phyloP scores from a whole-genome alignment of 1,140 invertebrate species.

The Formica selysi region DNA sequence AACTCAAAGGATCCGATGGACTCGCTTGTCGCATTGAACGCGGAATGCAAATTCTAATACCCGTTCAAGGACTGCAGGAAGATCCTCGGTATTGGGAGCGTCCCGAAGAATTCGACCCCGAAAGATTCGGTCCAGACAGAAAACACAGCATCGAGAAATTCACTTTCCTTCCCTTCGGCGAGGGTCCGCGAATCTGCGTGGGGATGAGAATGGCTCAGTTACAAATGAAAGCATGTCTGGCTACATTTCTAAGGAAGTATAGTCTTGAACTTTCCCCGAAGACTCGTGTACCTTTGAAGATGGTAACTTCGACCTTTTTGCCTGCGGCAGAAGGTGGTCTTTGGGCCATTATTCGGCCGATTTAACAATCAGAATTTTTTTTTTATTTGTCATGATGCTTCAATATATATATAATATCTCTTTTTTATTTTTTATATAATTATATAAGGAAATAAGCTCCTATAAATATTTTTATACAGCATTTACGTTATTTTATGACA shows the following conservation, averaged over 20 bases:
- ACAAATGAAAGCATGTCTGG: conserved; percentile 67
- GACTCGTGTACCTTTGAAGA: background rate
- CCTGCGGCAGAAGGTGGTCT: background rate
- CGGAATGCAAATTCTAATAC: conserved; percentile 79
- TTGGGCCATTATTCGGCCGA: conserved; percentile 1
- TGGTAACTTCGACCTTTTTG: background rate
- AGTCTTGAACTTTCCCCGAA: conserved; percentile 30
- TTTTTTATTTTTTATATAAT: background rate
- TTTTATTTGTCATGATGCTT: background rate
- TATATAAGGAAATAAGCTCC: background rate
- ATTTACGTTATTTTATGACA: no score
- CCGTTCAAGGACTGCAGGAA: conserved; percentile 78
- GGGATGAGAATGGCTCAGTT: conserved; percentile 79
- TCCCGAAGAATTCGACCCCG: conserved; percentile 89
- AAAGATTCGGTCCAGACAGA: conserved; percentile 87
- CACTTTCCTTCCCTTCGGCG: conserved; percentile 88
- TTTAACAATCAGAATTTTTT: background rate
- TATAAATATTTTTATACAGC: no score
- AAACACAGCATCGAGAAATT: conserved; percentile 73
- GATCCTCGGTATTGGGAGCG: conserved; percentile 87
- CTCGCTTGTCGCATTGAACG: conserved; percentile 65
- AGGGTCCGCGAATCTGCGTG: conserved; percentile 88
- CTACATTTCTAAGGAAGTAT: conserved; percentile 1
- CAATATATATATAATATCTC: background rate
- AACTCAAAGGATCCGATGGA: conserved; percentile 69